phyloP scores from a whole-genome alignment of 1,140 invertebrate species.

The Prorops nasuta region DNA sequence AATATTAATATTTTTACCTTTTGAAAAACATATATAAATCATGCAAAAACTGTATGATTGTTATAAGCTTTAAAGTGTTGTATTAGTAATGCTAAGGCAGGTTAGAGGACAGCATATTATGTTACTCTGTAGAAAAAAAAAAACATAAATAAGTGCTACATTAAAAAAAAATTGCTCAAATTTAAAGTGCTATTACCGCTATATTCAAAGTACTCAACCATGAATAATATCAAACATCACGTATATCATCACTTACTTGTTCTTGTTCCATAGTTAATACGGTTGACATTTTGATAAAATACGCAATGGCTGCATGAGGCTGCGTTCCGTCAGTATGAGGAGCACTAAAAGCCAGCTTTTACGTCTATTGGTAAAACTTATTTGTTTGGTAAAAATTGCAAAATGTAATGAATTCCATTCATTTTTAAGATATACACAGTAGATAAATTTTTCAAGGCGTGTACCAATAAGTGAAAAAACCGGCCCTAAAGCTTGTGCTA shows the following conservation, averaged over 20 bases:
- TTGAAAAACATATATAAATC: too few relatives aligned
- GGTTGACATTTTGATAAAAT: slow-evolving; percentile 64
- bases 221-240: not conserved
- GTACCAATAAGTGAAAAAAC: too few relatives aligned
- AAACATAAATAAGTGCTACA: slow-evolving; percentile 7
- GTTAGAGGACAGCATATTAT: not conserved
- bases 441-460: too few relatives aligned
- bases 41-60: too few relatives aligned
- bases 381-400: too few relatives aligned
- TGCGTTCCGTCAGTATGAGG: slow-evolving; percentile 7
- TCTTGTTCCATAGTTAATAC: slow-evolving; percentile 68
- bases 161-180: slow-evolving; percentile 2
- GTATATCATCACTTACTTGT: slow-evolving; percentile 59
- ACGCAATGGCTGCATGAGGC: slow-evolving; percentile 26
- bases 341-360: slow-evolving; percentile 1
- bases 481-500: too few relatives aligned
- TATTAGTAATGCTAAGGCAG: not conserved
- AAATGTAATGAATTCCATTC: too few relatives aligned
- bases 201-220: slow-evolving; percentile 12
- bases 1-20: too few relatives aligned
- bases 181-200: not conserved
- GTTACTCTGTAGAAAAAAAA: not conserved
- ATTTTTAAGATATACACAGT: too few relatives aligned
- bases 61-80: not conserved
- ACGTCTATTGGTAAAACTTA: too few relatives aligned